Percentiles rank a stretch among this genome's conserved stretches.
Conservation (phyloP, 2,797 vertebrate genomes). For the Danio tinwini region DNA sequence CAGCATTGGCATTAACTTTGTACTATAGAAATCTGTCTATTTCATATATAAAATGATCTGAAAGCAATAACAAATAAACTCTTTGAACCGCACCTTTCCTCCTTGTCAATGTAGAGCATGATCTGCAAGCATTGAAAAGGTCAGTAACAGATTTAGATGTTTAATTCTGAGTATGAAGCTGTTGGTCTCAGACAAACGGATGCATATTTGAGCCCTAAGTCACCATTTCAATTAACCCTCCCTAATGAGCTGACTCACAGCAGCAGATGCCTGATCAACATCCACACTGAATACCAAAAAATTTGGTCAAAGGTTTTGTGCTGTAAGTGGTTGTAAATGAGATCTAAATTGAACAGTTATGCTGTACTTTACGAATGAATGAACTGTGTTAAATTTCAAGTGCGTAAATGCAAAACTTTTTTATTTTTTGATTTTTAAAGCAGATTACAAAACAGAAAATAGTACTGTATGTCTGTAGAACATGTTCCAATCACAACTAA, state of each 20-base stretch:
- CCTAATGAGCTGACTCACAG: slow-evolving; percentile 23
- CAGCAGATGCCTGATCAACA: slow-evolving; percentile 13
- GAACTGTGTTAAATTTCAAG: too few relatives aligned
- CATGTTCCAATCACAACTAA: too few relatives aligned
- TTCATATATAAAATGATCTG: neutral
- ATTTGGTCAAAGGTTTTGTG: neutral
- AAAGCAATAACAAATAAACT: slow-evolving; percentile 31
- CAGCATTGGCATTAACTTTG: neutral
- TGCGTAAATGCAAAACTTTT: too few relatives aligned
- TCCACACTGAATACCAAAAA: neutral
- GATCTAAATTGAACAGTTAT: too few relatives aligned
- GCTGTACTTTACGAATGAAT: too few relatives aligned
- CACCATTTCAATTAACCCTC: slow-evolving; percentile 52
- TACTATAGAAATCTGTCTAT: neutral
- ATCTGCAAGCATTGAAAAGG: slow-evolving; percentile 50
- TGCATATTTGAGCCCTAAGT: slow-evolving; percentile 46
- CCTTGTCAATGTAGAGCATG: neutral
- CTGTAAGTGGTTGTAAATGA: too few relatives aligned
- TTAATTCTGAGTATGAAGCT: slow-evolving; percentile 54
- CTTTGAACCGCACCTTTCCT: neutral
- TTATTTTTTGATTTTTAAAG: too few relatives aligned
- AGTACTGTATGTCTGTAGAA: too few relatives aligned
- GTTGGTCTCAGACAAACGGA: slow-evolving; percentile 38
- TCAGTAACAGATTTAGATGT: slow-evolving; percentile 53
- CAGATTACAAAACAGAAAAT: too few relatives aligned